These are phyloP conservation scores for Ormyrus thymus DNA, from an alignment of 2,888 invertebrate genomes.

Conservation along the genomic window DNA sequence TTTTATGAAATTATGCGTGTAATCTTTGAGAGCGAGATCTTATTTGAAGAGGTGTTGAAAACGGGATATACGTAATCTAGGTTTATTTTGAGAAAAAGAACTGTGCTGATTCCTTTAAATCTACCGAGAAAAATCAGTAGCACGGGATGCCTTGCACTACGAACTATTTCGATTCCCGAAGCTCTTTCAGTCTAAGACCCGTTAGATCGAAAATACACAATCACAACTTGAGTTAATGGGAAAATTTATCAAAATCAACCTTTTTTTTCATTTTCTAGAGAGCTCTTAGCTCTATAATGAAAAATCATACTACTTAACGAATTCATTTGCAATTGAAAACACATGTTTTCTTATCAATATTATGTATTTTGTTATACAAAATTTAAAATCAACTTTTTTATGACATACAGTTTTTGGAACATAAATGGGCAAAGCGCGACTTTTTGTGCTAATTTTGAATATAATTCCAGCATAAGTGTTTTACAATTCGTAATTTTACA, in stretches of 20 bases:
- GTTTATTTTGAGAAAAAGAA: slow-evolving; percentile 2
- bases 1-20: too few species aligned
- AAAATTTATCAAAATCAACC: slow-evolving; percentile 33
- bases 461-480: too few species aligned
- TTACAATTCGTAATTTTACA: too few species aligned
- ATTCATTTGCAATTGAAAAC: too few species aligned
- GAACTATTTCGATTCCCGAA: slow-evolving; percentile 40
- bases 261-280: neutral
- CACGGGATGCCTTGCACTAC: slow-evolving; percentile 16
- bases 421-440: too few species aligned
- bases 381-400: too few species aligned
- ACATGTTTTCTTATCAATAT: too few species aligned
- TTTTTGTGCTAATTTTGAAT: too few species aligned
- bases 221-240: neutral
- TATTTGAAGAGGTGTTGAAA: neutral
- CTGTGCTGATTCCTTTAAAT: slow-evolving; percentile 42
- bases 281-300: neutral
- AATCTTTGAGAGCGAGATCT: neutral
- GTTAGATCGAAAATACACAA: slow-evolving; percentile 30
- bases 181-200: neutral
- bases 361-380: too few species aligned
- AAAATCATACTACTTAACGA: too few species aligned
- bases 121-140: slow-evolving; percentile 45
- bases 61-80: slow-evolving; percentile 5
- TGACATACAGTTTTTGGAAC: too few species aligned